These are phyloP conservation scores for Odocoileus hemionus DNA, from an alignment of 2,113 vertebrate genomes.

Conservation along the genomic window DNA sequence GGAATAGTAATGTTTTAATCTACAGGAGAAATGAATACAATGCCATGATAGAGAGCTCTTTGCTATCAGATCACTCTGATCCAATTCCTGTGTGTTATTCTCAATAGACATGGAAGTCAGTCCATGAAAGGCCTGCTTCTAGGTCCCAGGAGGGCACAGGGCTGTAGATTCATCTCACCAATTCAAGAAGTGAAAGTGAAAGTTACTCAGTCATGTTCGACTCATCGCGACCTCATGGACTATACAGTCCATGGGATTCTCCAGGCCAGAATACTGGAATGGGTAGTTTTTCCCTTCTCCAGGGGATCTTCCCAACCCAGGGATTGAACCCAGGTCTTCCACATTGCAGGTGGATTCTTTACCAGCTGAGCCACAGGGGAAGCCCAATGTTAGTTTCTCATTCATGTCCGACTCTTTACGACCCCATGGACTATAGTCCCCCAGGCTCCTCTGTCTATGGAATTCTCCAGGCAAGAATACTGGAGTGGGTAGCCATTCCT, in stretches of 20 bases:
- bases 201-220: neutral
- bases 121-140: neutral
- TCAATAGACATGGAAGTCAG: neutral
- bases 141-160: neutral
- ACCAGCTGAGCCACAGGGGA: neutral
- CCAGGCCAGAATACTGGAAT: neutral
- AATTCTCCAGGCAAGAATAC: neutral
- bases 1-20: neutral
- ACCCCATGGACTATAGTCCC: neutral
- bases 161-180: neutral
- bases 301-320: neutral
- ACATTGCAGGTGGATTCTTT: neutral
- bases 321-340: neutral
- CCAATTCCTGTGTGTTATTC: neutral
- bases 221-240: fast-evolving
- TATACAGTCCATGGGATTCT: neutral
- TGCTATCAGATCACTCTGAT: neutral
- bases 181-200: neutral
- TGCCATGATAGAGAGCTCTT: neutral
- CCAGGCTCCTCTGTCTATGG: neutral
- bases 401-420: neutral
- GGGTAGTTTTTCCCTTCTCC: neutral
- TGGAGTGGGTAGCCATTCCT: neutral
- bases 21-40: neutral
- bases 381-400: neutral